These are phyloP conservation scores for Pagetopsis macropterus DNA, from an alignment of 2,797 vertebrate genomes.

Conservation along the genomic window DNA sequence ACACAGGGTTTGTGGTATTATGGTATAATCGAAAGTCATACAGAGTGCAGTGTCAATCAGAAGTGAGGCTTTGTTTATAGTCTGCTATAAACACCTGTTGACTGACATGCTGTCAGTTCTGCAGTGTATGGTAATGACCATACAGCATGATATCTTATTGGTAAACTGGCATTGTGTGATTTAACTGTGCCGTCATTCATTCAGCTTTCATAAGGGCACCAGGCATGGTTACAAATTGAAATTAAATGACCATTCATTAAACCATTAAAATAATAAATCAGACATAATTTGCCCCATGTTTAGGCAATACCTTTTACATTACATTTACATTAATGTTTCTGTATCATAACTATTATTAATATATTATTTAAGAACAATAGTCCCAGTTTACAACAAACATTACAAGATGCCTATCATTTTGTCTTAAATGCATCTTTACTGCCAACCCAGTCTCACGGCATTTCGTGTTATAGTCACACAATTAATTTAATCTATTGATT, in stretches of 20 bases:
- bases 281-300: background rate
- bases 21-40: slow-evolving; percentile 62
- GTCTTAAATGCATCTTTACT: too few relatives aligned
- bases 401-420: too few relatives aligned
- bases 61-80: slow-evolving; percentile 64
- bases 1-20: slow-evolving; percentile 37
- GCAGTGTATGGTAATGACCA: slow-evolving; percentile 42
- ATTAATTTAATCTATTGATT: too few relatives aligned
- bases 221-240: background rate
- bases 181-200: slow-evolving; percentile 46
- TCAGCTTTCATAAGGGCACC: slow-evolving; percentile 15
- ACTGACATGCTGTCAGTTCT: slow-evolving; percentile 63
- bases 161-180: slow-evolving; percentile 42
- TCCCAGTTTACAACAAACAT: too few relatives aligned
- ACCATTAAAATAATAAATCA: background rate
- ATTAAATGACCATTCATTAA: slow-evolving; percentile 8
- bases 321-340: too few relatives aligned
- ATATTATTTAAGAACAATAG: too few relatives aligned
- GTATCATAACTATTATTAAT: too few relatives aligned
- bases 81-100: slow-evolving; percentile 70
- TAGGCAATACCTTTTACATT: background rate
- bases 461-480: too few relatives aligned
- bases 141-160: slow-evolving; percentile 35
- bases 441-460: too few relatives aligned
- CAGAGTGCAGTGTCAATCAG: slow-evolving; percentile 66